These are phyloP conservation scores for Neomorphus geoffroyi DNA, from an alignment of 2,797 vertebrate genomes.

Conservation along the genomic window DNA sequence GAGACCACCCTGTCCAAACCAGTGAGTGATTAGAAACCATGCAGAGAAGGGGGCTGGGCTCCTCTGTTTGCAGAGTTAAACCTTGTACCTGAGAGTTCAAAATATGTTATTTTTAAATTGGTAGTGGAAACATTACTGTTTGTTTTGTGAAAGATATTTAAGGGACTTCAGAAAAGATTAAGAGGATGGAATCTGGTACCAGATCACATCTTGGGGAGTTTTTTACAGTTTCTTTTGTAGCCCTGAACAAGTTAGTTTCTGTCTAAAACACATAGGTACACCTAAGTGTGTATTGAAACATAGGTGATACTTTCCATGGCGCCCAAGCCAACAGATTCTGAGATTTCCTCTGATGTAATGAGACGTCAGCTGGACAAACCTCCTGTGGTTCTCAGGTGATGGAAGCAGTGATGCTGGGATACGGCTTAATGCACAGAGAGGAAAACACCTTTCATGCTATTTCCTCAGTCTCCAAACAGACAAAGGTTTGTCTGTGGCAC, in stretches of 20 bases:
- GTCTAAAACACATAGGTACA: background rate
- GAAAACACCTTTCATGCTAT: background rate
- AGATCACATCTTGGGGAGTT: background rate
- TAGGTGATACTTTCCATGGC: background rate
- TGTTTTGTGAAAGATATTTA: background rate
- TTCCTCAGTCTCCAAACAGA: background rate
- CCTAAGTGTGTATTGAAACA: background rate
- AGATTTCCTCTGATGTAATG: background rate
- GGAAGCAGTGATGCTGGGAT: background rate
- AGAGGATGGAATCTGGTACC: background rate
- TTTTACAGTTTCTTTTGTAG: background rate
- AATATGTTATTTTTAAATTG: background rate
- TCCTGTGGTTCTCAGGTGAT: background rate
- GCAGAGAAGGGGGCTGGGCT: background rate
- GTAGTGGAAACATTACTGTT: background rate
- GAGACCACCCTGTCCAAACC: background rate
- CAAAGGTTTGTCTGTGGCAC: background rate
- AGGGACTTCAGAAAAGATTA: background rate
- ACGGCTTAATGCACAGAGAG: background rate
- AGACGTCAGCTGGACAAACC: background rate
- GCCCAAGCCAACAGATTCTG: background rate
- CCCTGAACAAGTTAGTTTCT: background rate
- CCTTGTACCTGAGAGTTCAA: conserved; percentile 1
- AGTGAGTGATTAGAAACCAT: accelerated
- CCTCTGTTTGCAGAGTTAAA: background rate